Conservation (phyloP, 2,797 vertebrate genomes). For the Aselliscus stoliczkanus region DNA sequence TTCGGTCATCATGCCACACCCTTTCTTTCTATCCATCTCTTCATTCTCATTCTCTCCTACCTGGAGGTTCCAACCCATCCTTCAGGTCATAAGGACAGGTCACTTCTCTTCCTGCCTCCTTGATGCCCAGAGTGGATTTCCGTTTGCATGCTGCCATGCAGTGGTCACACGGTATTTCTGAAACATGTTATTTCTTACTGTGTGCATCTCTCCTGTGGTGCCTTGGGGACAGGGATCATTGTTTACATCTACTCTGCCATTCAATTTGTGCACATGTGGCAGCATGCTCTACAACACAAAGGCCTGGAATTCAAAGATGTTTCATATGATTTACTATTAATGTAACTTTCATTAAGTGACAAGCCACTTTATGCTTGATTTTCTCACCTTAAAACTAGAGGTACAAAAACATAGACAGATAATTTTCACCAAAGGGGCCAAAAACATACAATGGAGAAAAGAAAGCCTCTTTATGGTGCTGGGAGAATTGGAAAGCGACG, state of each 20-base stretch:
- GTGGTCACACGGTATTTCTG: neutral
- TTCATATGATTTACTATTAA: neutral
- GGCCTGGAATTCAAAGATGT: accelerated
- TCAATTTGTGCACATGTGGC: accelerated
- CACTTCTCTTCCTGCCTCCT: neutral
- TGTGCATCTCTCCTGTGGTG: neutral
- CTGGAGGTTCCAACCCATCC: neutral
- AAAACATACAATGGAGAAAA: no score
- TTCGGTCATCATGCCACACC: neutral
- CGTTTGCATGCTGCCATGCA: neutral
- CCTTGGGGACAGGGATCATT: no score
- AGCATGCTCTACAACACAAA: accelerated
- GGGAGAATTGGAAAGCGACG: no score
- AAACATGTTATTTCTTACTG: neutral
- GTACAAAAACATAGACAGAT: neutral
- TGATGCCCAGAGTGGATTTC: neutral
- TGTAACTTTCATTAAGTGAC: neutral
- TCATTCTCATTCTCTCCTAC: neutral
- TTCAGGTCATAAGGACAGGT: neutral
- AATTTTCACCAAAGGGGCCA: no score
- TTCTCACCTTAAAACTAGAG: neutral
- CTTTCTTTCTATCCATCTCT: neutral
- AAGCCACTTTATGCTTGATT: neutral
- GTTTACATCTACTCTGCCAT: accelerated
- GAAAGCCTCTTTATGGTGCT: no score